These are phyloP conservation scores for Drymodes brunneopygia DNA, from an alignment of 2,113 vertebrate genomes.

Conservation along the genomic window DNA sequence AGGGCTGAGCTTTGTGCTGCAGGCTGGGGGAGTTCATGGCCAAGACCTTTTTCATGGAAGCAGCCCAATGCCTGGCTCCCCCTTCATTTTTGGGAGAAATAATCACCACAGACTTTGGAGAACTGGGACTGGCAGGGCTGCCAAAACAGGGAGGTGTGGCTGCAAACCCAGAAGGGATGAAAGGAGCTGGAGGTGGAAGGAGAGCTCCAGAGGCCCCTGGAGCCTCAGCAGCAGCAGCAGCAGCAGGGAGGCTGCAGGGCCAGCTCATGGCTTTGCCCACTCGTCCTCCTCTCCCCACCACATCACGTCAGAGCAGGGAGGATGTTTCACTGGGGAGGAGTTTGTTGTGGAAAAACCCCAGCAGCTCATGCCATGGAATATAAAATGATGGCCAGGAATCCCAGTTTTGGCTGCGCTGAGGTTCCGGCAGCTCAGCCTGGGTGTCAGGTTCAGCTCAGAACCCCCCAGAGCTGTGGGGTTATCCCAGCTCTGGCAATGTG, in stretches of 20 bases:
- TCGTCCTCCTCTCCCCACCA: not conserved
- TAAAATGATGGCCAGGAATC: not conserved
- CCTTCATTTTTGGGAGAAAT: not conserved
- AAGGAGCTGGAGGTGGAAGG: not conserved
- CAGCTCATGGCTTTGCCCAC: not conserved
- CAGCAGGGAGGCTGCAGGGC: not conserved
- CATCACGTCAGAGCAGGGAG: not conserved
- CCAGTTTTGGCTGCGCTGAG: not conserved
- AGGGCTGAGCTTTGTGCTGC: not conserved
- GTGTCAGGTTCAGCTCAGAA: not conserved
- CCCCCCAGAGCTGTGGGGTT: rapidly evolving
- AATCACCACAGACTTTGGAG: not conserved
- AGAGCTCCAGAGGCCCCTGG: not conserved
- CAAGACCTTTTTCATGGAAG: not conserved
- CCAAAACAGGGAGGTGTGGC: not conserved
- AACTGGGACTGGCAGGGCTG: not conserved
- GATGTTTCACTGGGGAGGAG: not conserved
- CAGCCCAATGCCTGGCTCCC: not conserved
- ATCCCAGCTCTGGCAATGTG: rapidly evolving
- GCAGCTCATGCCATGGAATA: not conserved
- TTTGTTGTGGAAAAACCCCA: not conserved
- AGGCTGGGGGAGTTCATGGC: not conserved
- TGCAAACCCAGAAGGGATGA: not conserved
- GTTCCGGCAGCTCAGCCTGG: not conserved
- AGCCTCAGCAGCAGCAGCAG: not conserved